Evolutionary conservation across 2,797 vertebrate species (phyloP).

Genomic region (Jordanella pulchra): DNA sequence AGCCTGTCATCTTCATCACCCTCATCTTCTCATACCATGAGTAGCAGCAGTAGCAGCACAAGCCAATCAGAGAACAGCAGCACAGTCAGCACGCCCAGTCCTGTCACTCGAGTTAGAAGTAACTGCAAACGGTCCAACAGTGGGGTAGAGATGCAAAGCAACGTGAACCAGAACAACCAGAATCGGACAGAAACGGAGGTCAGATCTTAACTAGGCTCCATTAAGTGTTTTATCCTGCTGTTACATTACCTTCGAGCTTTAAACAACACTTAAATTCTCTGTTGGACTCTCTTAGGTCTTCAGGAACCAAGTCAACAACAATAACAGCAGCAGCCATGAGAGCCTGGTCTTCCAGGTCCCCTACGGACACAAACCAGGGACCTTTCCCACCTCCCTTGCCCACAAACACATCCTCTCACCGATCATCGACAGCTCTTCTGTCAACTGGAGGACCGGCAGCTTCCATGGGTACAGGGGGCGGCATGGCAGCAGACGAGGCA

Average conservation of each 20-base stretch:
- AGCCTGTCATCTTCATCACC: constrained; percentile 66
- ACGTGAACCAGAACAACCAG: constrained; percentile 16
- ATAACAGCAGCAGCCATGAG: constrained; percentile 52
- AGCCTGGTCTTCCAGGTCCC: constrained; percentile 83
- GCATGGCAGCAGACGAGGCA: constrained; percentile 48
- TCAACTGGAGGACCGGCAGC: constrained; percentile 88
- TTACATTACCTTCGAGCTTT: background rate
- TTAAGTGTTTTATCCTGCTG: background rate
- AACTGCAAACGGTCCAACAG: constrained; percentile 71
- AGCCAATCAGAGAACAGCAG: constrained; percentile 83
- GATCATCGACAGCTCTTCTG: constrained; percentile 68
- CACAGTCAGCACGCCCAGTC: constrained; percentile 81
- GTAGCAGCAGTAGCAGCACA: constrained; percentile 75
- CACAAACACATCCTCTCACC: constrained; percentile 64
- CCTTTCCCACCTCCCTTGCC: constrained; percentile 84
- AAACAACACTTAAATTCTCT: background rate
- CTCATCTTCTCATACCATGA: constrained; percentile 68
- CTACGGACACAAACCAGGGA: constrained; percentile 86
- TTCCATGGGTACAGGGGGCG: constrained; percentile 82
- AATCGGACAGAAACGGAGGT: constrained; percentile 45
- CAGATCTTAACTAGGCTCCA: constrained; percentile 4
- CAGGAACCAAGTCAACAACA: constrained; percentile 69
- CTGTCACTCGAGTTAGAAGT: constrained; percentile 74
- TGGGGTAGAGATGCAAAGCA: fast-evolving
- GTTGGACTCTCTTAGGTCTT: constrained; percentile 35